phyloP scores from a whole-genome alignment of 2,888 invertebrate species.

The Allacma fusca region DNA sequence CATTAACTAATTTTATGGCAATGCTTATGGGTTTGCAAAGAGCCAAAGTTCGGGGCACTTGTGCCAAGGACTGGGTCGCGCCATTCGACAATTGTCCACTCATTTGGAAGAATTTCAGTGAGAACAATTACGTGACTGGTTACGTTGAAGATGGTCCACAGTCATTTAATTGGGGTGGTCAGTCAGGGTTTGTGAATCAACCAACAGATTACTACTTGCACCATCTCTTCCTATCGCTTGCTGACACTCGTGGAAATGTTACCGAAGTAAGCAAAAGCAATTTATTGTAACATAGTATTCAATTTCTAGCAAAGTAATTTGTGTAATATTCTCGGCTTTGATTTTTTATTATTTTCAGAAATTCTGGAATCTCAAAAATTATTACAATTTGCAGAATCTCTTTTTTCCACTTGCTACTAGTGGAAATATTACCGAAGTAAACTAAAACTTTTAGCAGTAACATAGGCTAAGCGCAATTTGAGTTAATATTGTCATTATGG shows the following conservation, averaged over 20 bases:
- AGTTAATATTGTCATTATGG: no score
- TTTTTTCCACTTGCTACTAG: constrained; percentile 67
- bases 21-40: constrained; percentile 73
- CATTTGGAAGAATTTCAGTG: constrained; percentile 78
- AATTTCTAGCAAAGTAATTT: no score
- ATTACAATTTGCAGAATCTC: constrained; percentile 81
- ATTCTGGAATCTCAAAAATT: no score
- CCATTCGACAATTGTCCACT: constrained; percentile 75
- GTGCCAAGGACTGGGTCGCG: constrained; percentile 56
- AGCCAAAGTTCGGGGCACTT: constrained; percentile 46
- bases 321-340: no score
- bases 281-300: no score
- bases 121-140: constrained; percentile 77
- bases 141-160: constrained; percentile 79
- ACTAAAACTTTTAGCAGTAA: no score
- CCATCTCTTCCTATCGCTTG: constrained; percentile 72
- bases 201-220: constrained; percentile 84
- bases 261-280: not conserved
- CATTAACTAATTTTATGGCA: constrained; percentile 87
- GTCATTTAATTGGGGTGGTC: constrained; percentile 75
- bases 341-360: no score
- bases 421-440: not conserved
- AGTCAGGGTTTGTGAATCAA: constrained; percentile 73
- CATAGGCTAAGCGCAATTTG: no score
- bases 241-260: not conserved